These are phyloP conservation scores for Helostoma temminkii DNA, from an alignment of 2,797 vertebrate species.

Conservation along the genomic window DNA sequence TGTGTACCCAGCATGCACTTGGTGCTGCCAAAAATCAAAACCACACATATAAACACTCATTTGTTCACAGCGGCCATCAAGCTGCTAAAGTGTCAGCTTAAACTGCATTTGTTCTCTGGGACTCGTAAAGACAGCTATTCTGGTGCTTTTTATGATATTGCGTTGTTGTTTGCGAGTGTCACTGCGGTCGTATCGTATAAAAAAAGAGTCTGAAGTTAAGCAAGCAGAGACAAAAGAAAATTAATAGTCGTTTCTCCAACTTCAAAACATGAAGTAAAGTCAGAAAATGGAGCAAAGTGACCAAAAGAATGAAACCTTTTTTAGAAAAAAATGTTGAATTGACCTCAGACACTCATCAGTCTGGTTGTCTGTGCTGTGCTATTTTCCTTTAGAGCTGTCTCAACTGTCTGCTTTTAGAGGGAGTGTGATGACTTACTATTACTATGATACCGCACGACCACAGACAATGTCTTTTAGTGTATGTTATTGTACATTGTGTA, in stretches of 20 bases:
- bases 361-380: conserved; percentile 42
- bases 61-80: conserved; percentile 42
- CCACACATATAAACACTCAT: conserved; percentile 59
- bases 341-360: conserved; percentile 36
- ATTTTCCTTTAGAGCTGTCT: conserved; percentile 1
- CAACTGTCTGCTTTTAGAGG: not conserved
- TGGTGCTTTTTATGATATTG: conserved; percentile 15
- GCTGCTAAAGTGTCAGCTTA: conserved; percentile 39
- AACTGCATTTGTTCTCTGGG: conserved; percentile 21
- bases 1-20: conserved; percentile 19
- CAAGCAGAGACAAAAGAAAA: not conserved
- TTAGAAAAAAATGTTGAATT: not conserved
- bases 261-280: not conserved
- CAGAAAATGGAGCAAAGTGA: not conserved
- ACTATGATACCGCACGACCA: not conserved
- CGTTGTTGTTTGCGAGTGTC: conserved; percentile 3
- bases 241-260: not conserved
- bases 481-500: not conserved
- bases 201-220: not conserved
- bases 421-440: not conserved
- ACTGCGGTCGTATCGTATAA: not conserved
- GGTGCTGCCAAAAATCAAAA: conserved; percentile 53
- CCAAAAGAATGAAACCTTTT: not conserved
- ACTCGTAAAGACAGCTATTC: conserved; percentile 28
- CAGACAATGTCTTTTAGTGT: not conserved